phyloP scores from a whole-genome alignment of 2,113 vertebrate species.

The Oxygymnocypris stewartii region DNA sequence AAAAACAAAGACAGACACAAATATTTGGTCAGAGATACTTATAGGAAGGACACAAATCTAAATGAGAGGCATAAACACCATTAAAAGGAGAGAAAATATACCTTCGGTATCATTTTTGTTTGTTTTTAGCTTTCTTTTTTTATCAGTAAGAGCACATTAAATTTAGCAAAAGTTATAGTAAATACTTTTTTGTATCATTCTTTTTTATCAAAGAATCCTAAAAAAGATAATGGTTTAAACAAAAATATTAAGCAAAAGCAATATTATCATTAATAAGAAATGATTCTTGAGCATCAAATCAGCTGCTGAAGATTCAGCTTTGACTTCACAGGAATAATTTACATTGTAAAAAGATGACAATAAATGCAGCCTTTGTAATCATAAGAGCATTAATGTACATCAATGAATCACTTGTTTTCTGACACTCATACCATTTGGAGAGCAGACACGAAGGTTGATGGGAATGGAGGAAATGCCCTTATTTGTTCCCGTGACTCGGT shows the following conservation, averaged over 20 bases:
- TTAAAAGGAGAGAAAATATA: neutral
- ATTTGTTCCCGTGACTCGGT: slow-evolving; percentile 84
- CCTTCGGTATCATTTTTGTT: neutral
- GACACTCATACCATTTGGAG: slow-evolving; percentile 78
- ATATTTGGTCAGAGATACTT: neutral
- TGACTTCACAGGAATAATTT: neutral
- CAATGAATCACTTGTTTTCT: neutral
- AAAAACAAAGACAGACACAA: neutral
- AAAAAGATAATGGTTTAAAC: neutral
- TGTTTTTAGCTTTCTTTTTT: neutral
- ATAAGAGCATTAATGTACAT: neutral
- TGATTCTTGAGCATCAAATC: neutral
- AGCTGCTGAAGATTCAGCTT: neutral
- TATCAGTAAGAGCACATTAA: neutral
- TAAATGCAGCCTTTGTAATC: neutral
- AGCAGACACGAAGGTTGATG: slow-evolving; percentile 86
- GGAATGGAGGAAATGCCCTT: slow-evolving; percentile 89
- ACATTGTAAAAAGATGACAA: neutral
- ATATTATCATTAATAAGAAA: neutral
- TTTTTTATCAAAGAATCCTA: neutral
- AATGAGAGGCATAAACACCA: neutral
- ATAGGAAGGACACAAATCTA: neutral
- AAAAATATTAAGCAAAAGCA: neutral
- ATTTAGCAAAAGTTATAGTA: neutral
- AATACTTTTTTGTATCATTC: neutral